Percentiles rank a stretch among this genome's conserved stretches.
Conservation (phyloP, 2,888 invertebrate species). For the Volucella inanis region DNA sequence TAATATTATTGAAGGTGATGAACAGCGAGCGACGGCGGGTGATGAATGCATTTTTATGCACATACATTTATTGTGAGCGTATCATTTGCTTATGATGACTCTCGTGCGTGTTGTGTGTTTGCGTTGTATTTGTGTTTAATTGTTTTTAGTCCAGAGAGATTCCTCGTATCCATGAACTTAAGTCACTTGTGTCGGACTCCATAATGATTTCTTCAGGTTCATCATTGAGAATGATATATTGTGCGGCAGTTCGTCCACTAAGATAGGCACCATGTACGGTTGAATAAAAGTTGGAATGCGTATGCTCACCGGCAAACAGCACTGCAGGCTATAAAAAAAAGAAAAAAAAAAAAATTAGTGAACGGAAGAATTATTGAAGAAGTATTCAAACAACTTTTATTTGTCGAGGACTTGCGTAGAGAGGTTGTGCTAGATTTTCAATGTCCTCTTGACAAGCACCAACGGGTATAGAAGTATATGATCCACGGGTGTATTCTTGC, state of each 20-base stretch:
- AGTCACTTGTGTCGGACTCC: conserved; percentile 90
- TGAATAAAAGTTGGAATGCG: conserved; percentile 96
- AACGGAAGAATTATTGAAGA: not conserved
- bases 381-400: conserved; percentile 85
- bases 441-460: conserved; percentile 95
- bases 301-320: conserved; percentile 97
- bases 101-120: conserved; percentile 8
- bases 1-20: conserved; percentile 9
- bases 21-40: conserved; percentile 40
- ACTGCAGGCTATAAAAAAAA: conserved; percentile 88
- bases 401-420: conserved; percentile 88
- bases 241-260: conserved; percentile 92
- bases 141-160: conserved; percentile 87
- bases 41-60: conserved; percentile 26
- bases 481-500: conserved; percentile 92
- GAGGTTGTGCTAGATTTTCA: conserved; percentile 92
- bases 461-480: conserved; percentile 95
- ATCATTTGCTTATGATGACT: conserved; percentile 48
- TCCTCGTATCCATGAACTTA: conserved; percentile 94
- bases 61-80: conserved; percentile 44
- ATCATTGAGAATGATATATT: conserved; percentile 87
- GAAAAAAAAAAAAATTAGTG: not conserved
- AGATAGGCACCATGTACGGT: conserved; percentile 97
- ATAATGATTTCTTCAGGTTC: conserved; percentile 87
- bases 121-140: not conserved